Evolutionary conservation across 2,797 vertebrate species (phyloP).

Genomic region (Sandelia bainsii): DNA sequence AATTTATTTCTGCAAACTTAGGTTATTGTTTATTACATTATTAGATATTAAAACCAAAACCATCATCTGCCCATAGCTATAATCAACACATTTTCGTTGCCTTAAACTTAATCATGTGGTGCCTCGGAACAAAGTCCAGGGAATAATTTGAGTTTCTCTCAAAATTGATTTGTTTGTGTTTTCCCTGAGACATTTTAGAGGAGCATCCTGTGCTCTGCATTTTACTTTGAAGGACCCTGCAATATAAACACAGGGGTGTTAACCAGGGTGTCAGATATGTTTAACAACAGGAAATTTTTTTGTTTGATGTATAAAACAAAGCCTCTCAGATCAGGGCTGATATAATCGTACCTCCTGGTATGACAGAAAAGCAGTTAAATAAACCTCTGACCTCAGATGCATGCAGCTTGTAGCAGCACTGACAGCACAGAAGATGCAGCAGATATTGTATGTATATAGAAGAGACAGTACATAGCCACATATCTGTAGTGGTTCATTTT

Average conservation of each 20-base stretch:
- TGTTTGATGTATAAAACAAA: constrained; percentile 46
- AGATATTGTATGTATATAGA: constrained; percentile 21
- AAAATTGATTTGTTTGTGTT: too few species aligned
- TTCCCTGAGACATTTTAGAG: too few species aligned
- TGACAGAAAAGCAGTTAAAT: constrained; percentile 45
- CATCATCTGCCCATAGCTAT: too few species aligned
- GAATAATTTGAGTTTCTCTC: too few species aligned
- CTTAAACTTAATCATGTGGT: too few species aligned
- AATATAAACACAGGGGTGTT: constrained; percentile 11
- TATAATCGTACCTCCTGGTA: constrained; percentile 34
- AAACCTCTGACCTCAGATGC: constrained; percentile 35
- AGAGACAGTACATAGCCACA: constrained; percentile 13
- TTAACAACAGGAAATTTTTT: constrained; percentile 34
- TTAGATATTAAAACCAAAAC: too few species aligned
- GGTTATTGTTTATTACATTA: too few species aligned
- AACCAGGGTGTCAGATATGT: constrained; percentile 24
- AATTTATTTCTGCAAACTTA: too few species aligned
- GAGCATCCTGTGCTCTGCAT: constrained; percentile 2
- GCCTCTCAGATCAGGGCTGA: constrained; percentile 24
- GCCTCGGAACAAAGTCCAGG: too few species aligned
- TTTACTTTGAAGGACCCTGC: constrained; percentile 19
- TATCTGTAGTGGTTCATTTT: constrained; percentile 6
- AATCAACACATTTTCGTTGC: too few species aligned
- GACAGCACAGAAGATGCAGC: constrained; percentile 40
- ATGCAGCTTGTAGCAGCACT: constrained; percentile 15